phyloP scores from a whole-genome alignment of 2,113 vertebrate species.

The Lanius ludovicianus region DNA sequence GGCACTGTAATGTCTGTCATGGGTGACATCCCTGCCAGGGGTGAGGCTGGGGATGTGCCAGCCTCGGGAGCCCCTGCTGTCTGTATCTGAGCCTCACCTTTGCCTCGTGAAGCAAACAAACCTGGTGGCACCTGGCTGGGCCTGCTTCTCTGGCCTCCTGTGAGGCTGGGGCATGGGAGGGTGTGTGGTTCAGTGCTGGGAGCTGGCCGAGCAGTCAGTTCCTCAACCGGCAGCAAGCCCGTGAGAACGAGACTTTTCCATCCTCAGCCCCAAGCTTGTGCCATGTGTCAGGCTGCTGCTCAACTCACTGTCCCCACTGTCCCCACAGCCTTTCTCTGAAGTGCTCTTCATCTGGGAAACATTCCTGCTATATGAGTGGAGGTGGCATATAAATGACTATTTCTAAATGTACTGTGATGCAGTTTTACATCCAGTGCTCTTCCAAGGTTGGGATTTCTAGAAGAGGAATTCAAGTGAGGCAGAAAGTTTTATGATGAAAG shows the following conservation, averaged over 20 bases:
- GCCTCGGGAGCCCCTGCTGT: background rate
- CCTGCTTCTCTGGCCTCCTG: background rate
- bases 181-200: rapidly evolving
- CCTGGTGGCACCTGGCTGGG: background rate
- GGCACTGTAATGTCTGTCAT: rapidly evolving
- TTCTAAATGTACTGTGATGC: background rate
- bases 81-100: background rate
- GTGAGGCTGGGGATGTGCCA: background rate
- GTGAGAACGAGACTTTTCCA: rapidly evolving
- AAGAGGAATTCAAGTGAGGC: background rate
- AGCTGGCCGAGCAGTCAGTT: background rate
- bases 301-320: rapidly evolving
- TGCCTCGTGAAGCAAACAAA: background rate
- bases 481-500: background rate
- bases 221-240: background rate
- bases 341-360: background rate
- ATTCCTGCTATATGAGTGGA: rapidly evolving
- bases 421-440: background rate
- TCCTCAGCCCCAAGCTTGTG: background rate
- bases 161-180: rapidly evolving
- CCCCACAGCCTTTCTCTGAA: background rate
- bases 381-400: background rate
- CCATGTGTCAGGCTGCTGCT: background rate
- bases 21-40: background rate
- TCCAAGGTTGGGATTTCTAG: background rate